Evolutionary conservation across 2,888 invertebrate species (phyloP).

Genomic region (Philereme vetulata): DNA sequence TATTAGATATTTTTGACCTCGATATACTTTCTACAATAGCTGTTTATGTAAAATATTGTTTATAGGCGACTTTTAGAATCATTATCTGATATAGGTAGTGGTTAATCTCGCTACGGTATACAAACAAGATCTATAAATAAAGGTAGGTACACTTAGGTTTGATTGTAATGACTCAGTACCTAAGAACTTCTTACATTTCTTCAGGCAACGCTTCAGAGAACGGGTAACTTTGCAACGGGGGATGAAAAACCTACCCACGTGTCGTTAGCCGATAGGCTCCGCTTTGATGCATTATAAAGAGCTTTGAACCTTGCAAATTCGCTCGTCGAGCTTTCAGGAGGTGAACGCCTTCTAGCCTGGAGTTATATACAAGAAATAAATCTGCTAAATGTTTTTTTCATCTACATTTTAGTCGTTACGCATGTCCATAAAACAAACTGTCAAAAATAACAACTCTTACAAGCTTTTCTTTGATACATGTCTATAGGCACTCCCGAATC

Average conservation of each 20-base stretch:
- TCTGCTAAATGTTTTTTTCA: slow-evolving; percentile 8
- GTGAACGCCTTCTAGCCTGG: slow-evolving; percentile 26
- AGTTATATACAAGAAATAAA: slow-evolving; percentile 20
- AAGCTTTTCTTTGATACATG: slow-evolving; percentile 13
- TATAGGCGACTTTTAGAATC: too few species aligned
- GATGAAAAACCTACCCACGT: slow-evolving; percentile 11
- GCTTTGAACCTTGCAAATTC: slow-evolving; percentile 28
- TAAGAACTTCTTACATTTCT: not conserved
- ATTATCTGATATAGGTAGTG: too few species aligned
- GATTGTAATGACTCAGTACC: too few species aligned
- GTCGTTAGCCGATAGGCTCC: slow-evolving; percentile 16
- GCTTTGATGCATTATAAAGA: slow-evolving; percentile 19
- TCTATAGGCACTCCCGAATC: slow-evolving; percentile 3
- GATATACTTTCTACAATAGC: too few species aligned
- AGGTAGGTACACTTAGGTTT: too few species aligned
- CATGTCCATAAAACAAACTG: slow-evolving; percentile 15
- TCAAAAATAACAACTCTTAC: slow-evolving; percentile 20
- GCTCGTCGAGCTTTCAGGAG: slow-evolving; percentile 30
- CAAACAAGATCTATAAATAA: too few species aligned
- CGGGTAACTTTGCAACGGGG: not conserved
- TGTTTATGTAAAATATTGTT: too few species aligned
- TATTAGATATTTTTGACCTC: too few species aligned
- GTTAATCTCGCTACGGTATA: too few species aligned
- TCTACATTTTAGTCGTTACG: slow-evolving; percentile 2
- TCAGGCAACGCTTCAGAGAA: not conserved